Base-by-base conservation (phyloP, 2,888 invertebrate genomes). In the Petrolisthes cinctipes region DNA sequence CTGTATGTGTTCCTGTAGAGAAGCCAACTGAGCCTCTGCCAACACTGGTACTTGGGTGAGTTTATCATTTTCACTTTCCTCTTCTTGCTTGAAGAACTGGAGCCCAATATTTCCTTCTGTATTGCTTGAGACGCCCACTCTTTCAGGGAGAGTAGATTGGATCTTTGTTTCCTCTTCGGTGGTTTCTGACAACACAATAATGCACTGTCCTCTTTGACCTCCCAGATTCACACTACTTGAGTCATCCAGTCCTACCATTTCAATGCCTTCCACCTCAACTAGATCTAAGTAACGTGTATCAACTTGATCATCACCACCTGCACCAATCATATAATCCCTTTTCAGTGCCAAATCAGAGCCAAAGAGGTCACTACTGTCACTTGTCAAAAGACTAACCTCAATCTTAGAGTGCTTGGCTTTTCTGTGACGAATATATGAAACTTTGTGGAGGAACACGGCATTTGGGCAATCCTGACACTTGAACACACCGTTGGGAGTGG, bases 201-300 rank as follows among this genome's bases (percentile, higher is more conserved):
- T 80, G 11, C 87, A 87, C 83, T 87, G 87, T 2, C 86, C 83
- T 14, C 83, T 83, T 66, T 78, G 68, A n/a, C 73, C 73, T n/a
- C 66, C 75, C 5, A 53, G 6, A 11, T 66, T 83, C 68, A 80
- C 54, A 23, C 61, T 73, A 23, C 61, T 73, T 2, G 56, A 66
- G 2, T 87, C 87, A 73, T 81, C 81, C 51, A 87, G 57, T 37
- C 80, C 79, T 11, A 86, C 82, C 86, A 82, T 82, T 56, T 86
- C 86, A 23, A 87, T 87, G 6, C 87, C 87, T 20, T 87, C 87
- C 5, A 71, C 87, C 51, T 71, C 79, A 14, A 71, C 73, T 23
- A 86, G n/a, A 1, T 57, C 86, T 17, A 85, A 11, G 37, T 80
- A 85, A 14, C 37, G 23, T 7, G 80, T 71, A 5, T 51, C 56